phyloP scores from a whole-genome alignment of 2,888 invertebrate species.

The Dasypolia templi region DNA sequence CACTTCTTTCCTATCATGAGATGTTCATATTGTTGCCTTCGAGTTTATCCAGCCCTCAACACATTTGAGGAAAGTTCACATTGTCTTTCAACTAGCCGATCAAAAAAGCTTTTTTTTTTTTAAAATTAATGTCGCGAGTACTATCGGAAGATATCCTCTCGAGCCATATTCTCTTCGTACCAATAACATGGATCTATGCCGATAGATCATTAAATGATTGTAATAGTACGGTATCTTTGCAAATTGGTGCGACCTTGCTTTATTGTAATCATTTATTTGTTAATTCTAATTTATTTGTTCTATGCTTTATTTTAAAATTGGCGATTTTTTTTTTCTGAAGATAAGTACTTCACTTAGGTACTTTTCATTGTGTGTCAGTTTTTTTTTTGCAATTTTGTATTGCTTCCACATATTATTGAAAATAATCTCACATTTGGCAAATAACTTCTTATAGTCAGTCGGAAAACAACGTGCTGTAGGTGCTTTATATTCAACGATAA shows the following conservation, averaged over 20 bases:
- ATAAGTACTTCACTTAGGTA: slow-evolving; percentile 20
- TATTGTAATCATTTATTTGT: slow-evolving; percentile 40
- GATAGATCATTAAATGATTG: slow-evolving; percentile 32
- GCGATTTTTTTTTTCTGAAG: slow-evolving; percentile 26
- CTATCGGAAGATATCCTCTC: slow-evolving; percentile 54
- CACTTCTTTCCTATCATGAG: background rate
- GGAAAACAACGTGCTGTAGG: slow-evolving; percentile 66
- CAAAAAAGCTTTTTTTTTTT: background rate
- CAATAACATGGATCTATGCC: slow-evolving; percentile 29
- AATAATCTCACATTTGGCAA: slow-evolving; percentile 85
- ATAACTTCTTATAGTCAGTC: slow-evolving; percentile 48
- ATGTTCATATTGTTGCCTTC: slow-evolving; percentile 13
- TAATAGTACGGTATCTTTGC: slow-evolving; percentile 30
- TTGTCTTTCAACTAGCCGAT: background rate
- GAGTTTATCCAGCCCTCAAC: background rate
- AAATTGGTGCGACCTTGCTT: slow-evolving; percentile 47
- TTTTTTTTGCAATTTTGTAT: slow-evolving; percentile 73
- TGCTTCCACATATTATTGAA: slow-evolving; percentile 89
- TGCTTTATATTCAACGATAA: slow-evolving; percentile 60
- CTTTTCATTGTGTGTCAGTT: slow-evolving; percentile 21
- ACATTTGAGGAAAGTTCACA: background rate
- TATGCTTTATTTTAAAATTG: slow-evolving; percentile 16
- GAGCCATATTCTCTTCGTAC: slow-evolving; percentile 22
- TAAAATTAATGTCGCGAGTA: slow-evolving; percentile 17
- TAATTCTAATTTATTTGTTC: slow-evolving; percentile 34